Evolutionary conservation across 2,888 invertebrate species (phyloP), one percentile per base, ranked within the genome.

Genomic region (Allygus modestus): DNA sequence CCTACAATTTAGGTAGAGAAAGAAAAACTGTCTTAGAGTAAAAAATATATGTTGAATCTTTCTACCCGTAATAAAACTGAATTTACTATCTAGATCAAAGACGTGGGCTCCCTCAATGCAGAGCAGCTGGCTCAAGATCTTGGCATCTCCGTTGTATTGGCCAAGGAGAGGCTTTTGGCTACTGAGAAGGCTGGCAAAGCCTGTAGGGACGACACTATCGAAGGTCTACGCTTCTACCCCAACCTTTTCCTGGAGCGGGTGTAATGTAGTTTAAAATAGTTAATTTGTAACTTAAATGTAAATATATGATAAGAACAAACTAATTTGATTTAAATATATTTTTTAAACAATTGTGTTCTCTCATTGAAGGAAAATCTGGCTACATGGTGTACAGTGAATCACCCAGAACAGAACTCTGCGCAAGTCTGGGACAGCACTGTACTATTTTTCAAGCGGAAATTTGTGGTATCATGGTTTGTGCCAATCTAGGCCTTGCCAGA

Each of bases 141-240:
- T 71, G 96, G 97, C 77, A 94, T 99, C 65, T 97, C 99, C 17
- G 93, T 99, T 58, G 92, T 98, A 54, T 91, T 99, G 85, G 97
- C 99, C 0, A 96, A 96, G 87, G 98, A 99, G 91, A 94, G 97
- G 82, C 92, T 99, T 43, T 92, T 96, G 85, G 94, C 96, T 2
- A 95, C 98, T 0, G 99, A 99, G 91, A 94, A 95, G 86, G 92
- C 93, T 88, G 99, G 98, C 0, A 92, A 94, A 88, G 94, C 97
- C 1, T 99, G 99, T 89, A 93, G 99, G 84, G 99, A 99, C 91
- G 99, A 99, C 90, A 96, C 97, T 0, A 96, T 98, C 84, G 98
- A 99, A 91, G 99, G 99, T 11, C 91, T 99, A 58, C 93, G 96
- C 85, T 99, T 99, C 91, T 99, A 97, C 91, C 96, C 97, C 0